Evolutionary conservation across 2,113 vertebrate genomes (phyloP).

Genomic region (Pseudorhombus dupliciocellatus): DNA sequence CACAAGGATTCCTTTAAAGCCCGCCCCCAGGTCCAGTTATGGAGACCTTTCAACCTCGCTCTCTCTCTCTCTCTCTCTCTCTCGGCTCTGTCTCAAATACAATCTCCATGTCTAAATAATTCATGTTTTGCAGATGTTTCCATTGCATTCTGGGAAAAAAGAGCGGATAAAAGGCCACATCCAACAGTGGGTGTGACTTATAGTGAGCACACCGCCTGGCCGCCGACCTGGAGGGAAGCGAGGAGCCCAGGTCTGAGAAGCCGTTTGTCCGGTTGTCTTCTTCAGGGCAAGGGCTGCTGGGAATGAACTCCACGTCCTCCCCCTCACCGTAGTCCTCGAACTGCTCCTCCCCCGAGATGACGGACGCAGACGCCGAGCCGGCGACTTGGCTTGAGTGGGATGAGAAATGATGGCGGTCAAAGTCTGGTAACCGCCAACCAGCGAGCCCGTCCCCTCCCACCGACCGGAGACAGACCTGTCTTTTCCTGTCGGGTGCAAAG

Average conservation of each 20-base stretch:
- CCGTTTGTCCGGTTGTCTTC: slow-evolving; percentile 90
- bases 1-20: no score
- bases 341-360: slow-evolving; percentile 90
- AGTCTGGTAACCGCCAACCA: neutral
- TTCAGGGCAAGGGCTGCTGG: slow-evolving; percentile 92
- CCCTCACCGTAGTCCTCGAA: slow-evolving; percentile 98
- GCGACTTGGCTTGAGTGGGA: slow-evolving; percentile 74
- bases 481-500: slow-evolving; percentile 53
- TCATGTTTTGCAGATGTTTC: no score
- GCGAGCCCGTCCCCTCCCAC: neutral
- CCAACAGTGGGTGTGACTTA: neutral
- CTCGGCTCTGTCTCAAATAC: no score
- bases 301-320: slow-evolving; percentile 90
- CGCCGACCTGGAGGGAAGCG: slow-evolving; percentile 91
- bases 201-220: neutral
- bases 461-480: slow-evolving; percentile 64
- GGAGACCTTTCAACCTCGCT: no score
- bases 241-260: slow-evolving; percentile 93
- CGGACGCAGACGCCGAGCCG: slow-evolving; percentile 84
- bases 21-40: no score
- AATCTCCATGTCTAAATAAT: no score
- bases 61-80: no score
- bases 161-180: neutral
- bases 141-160: no score
- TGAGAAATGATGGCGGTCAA: neutral